These are phyloP conservation scores for Sebastes elongatus DNA, from an alignment of 2,797 vertebrate species.

Conservation along the genomic window DNA sequence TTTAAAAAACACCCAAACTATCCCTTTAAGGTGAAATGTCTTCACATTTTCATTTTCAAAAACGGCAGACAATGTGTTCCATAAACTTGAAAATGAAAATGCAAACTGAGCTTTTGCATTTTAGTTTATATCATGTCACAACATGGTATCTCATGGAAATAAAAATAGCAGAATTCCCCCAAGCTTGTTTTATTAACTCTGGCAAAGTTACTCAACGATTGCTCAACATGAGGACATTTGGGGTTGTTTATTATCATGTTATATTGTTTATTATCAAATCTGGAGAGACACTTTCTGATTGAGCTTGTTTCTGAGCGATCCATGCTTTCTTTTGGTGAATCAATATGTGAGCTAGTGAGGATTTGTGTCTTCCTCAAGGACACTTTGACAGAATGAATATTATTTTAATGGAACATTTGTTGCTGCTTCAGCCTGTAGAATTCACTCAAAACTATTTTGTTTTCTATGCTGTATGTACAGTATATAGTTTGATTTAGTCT, in stretches of 20 bases:
- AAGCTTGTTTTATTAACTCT: too few relatives aligned
- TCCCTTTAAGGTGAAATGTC: too few relatives aligned
- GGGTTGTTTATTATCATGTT: too few relatives aligned
- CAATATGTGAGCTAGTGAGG: neutral
- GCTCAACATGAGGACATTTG: too few relatives aligned
- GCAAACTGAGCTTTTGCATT: neutral
- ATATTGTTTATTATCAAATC: too few relatives aligned
- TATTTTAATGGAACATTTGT: neutral
- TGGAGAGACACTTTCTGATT: fast-evolving
- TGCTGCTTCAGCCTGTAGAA: neutral
- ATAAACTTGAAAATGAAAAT: neutral
- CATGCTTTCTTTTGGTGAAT: neutral
- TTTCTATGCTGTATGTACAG: neutral
- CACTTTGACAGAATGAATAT: neutral
- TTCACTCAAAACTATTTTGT: neutral
- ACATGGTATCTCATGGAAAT: too few relatives aligned
- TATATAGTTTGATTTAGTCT: neutral
- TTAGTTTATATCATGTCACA: neutral
- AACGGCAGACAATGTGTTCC: too few relatives aligned
- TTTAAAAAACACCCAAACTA: too few relatives aligned
- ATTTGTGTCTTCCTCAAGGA: neutral
- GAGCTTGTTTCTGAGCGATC: neutral
- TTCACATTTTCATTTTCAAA: too few relatives aligned
- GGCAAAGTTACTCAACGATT: too few relatives aligned
- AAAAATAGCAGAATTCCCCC: too few relatives aligned